These are phyloP conservation scores for Okapia johnstoni DNA, from an alignment of 2,113 vertebrate species.

Conservation along the genomic window DNA sequence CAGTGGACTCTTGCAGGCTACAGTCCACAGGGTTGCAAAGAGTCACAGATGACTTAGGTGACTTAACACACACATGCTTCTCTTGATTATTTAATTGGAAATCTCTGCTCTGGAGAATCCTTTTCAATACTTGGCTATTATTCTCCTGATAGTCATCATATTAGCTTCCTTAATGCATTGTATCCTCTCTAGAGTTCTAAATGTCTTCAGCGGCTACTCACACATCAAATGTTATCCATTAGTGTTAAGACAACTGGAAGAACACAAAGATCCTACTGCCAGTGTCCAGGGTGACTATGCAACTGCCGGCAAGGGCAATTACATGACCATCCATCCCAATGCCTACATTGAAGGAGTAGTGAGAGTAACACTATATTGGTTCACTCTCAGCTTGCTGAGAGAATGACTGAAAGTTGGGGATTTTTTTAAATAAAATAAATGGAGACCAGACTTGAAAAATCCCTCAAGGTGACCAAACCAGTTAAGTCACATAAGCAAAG, in stretches of 20 bases:
- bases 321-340: neutral
- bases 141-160: neutral
- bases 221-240: neutral
- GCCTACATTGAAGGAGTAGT: neutral
- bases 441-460: neutral
- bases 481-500: neutral
- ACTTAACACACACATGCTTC: neutral
- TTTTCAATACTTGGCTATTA: neutral
- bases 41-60: neutral
- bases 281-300: neutral
- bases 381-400: neutral
- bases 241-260: neutral
- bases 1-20: neutral
- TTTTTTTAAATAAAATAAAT: neutral
- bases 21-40: neutral
- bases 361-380: neutral
- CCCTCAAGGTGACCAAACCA: neutral
- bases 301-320: neutral
- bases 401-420: neutral
- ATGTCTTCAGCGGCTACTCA: neutral
- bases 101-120: neutral
- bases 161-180: neutral
- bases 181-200: neutral
- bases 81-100: neutral
- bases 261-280: neutral